phyloP scores from a whole-genome alignment of 2,113 vertebrate species.

The Spea multiplicata region DNA sequence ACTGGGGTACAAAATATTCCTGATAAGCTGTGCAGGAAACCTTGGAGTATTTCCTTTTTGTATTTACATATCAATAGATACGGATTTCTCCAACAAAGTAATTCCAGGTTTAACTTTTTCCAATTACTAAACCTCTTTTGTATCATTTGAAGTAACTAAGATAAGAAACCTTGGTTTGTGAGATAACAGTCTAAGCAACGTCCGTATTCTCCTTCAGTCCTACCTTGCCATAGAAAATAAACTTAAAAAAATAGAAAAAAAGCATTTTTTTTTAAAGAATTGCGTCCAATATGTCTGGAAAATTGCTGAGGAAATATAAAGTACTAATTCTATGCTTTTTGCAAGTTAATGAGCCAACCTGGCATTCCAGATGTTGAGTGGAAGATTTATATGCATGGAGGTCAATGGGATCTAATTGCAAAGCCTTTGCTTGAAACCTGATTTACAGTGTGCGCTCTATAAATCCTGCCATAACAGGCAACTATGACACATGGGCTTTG shows the following conservation, averaged over 20 bases:
- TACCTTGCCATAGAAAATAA: background rate
- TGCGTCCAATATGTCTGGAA: constrained; percentile 19
- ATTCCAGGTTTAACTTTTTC: too few relatives aligned
- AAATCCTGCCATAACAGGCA: background rate
- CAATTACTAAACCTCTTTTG: too few relatives aligned
- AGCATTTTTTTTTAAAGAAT: background rate
- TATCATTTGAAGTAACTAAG: too few relatives aligned
- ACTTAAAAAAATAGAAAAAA: constrained; percentile 13
- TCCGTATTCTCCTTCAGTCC: background rate
- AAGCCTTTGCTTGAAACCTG: background rate
- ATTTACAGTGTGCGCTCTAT: background rate
- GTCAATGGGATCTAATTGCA: constrained; percentile 5
- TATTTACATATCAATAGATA: too few relatives aligned
- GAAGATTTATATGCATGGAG: constrained; percentile 10
- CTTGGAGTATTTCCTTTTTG: too few relatives aligned
- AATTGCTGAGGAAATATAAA: constrained; percentile 10
- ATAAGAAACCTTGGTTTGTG: too few relatives aligned
- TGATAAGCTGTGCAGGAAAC: too few relatives aligned
- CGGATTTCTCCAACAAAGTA: too few relatives aligned
- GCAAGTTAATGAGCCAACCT: constrained; percentile 25
- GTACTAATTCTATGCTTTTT: constrained; percentile 9
- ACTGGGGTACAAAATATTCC: too few relatives aligned
- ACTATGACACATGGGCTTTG: constrained; percentile 16
- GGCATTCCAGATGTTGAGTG: constrained; percentile 16
- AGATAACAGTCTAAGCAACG: too few relatives aligned